Conservation (phyloP, 2,888 invertebrate species). For the Drosophila yooni region DNA sequence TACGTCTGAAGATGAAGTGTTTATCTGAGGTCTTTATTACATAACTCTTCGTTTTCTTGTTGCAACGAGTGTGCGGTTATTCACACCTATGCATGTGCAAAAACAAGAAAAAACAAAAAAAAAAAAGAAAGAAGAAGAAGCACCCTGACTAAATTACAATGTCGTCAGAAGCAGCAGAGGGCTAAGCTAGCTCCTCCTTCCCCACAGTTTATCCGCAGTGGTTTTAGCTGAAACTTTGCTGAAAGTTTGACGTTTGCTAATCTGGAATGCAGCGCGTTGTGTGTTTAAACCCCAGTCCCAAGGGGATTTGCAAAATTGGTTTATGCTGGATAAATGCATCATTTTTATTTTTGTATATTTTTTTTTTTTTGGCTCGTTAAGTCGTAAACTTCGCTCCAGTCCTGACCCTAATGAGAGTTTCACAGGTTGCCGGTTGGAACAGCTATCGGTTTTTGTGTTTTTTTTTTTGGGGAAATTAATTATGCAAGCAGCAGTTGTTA, state of each 20-base stretch:
- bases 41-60: background rate
- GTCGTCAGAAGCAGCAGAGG: slow-evolving; percentile 20
- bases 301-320: slow-evolving; percentile 54
- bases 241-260: slow-evolving; percentile 47
- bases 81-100: slow-evolving; percentile 64
- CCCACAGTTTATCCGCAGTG: slow-evolving; percentile 7
- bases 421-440: slow-evolving; percentile 17
- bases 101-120: slow-evolving; percentile 2
- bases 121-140: no score
- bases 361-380: slow-evolving; percentile 20
- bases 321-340: slow-evolving; percentile 41
- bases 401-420: slow-evolving; percentile 51
- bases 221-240: slow-evolving; percentile 26
- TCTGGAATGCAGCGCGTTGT: slow-evolving; percentile 37
- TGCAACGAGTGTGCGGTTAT: slow-evolving; percentile 62
- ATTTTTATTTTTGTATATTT: background rate
- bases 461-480: slow-evolving; percentile 35
- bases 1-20: slow-evolving; percentile 57
- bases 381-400: slow-evolving; percentile 38
- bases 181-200: background rate
- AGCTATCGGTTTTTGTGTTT: background rate
- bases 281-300: slow-evolving; percentile 39
- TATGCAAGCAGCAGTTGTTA: slow-evolving; percentile 52
- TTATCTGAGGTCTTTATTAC: slow-evolving; percentile 52
- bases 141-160: slow-evolving; percentile 29